phyloP scores from a whole-genome alignment of 1,140 invertebrate species.

The Rhyzopertha dominica region DNA sequence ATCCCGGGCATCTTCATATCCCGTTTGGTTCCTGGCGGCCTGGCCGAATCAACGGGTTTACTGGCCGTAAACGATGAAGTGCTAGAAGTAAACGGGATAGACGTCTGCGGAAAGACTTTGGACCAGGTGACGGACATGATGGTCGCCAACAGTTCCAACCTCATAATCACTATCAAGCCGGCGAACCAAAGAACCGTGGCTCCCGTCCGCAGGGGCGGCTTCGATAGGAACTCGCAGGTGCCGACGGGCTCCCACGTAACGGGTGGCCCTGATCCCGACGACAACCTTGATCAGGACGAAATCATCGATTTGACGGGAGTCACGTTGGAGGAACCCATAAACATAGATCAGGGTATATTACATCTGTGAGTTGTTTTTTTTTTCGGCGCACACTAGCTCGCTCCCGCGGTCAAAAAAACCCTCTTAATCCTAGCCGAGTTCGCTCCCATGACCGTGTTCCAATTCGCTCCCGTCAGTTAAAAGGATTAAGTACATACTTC shows the following conservation, averaged over 20 bases:
- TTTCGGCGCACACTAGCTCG: no score
- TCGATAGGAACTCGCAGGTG: conserved; percentile 72
- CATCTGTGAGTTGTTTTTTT: conserved; percentile 51
- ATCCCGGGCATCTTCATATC: conserved; percentile 98
- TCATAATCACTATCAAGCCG: conserved; percentile 97
- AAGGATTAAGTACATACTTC: no score
- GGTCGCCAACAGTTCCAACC: conserved; percentile 98
- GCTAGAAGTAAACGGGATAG: conserved; percentile 99
- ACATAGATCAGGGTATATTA: conserved; percentile 48
- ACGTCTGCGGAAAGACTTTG: conserved; percentile 93
- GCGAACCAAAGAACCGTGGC: conserved; percentile 83
- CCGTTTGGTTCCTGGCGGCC: conserved; percentile 74
- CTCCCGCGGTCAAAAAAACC: no score
- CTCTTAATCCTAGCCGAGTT: no score
- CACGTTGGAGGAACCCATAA: conserved; percentile 47
- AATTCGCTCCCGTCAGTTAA: no score
- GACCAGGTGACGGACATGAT: conserved; percentile 99
- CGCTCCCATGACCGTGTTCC: no score
- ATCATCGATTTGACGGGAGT: conserved; percentile 69
- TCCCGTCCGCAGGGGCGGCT: conserved; percentile 60
- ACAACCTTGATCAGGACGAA: conserved; percentile 54
- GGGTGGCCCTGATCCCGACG: conserved; percentile 57
- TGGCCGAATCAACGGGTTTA: conserved; percentile 92
- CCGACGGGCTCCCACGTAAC: conserved; percentile 67
- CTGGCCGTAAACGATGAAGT: conserved; percentile 99